Conservation (phyloP, 2,888 invertebrate genomes). For the Graphium colonna region DNA sequence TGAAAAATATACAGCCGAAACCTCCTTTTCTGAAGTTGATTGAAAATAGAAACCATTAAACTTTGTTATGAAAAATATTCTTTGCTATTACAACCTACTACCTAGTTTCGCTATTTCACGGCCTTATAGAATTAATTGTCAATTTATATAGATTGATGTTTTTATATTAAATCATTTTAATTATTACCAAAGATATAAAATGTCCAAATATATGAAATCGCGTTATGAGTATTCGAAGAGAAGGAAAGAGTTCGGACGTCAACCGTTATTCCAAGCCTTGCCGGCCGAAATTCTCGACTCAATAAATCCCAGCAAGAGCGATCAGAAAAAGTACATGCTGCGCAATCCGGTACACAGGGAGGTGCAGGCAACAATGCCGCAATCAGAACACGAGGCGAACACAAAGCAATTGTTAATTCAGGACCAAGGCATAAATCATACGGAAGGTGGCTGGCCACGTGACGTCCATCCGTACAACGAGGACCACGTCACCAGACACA, state of each 20-base stretch:
- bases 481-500: slow-evolving; percentile 85
- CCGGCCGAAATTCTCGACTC: slow-evolving; percentile 65
- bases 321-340: slow-evolving; percentile 66
- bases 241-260: slow-evolving; percentile 71
- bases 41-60: no score
- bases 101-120: no score
- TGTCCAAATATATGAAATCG: slow-evolving; percentile 49
- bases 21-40: no score
- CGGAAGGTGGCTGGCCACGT: slow-evolving; percentile 92
- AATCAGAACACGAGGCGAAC: slow-evolving; percentile 78
- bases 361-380: slow-evolving; percentile 66
- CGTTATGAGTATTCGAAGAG: slow-evolving; percentile 70
- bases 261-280: slow-evolving; percentile 65
- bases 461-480: slow-evolving; percentile 83
- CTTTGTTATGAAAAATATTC: no score
- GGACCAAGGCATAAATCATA: slow-evolving; percentile 84
- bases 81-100: no score
- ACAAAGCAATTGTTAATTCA: slow-evolving; percentile 80
- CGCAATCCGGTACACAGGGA: slow-evolving; percentile 74
- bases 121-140: slow-evolving; percentile 9
- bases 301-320: slow-evolving; percentile 53
- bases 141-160: not conserved
- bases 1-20: no score
- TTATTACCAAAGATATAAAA: no score
- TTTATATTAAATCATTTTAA: no score